A percentile compares a stretch with the other conserved stretches of the same genome.
Conservation (phyloP, 2,888 invertebrate genomes). For the Latrodectus hesperus region DNA sequence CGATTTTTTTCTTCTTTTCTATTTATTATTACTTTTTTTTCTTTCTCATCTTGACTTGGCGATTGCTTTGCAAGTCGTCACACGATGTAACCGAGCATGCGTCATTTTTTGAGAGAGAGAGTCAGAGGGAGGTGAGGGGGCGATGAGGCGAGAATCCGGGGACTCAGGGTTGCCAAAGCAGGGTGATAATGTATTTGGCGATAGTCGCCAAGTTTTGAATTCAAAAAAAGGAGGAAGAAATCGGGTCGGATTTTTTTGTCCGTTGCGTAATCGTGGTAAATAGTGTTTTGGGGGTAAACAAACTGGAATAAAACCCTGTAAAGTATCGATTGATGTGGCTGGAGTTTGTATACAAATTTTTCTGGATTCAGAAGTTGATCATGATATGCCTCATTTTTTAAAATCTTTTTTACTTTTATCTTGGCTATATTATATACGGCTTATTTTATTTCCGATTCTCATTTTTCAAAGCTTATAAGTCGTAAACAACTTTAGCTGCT, state of each 20-base stretch:
- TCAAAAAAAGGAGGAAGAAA: conserved; percentile 27
- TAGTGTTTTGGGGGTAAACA: conserved; percentile 17
- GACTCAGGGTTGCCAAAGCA: conserved; percentile 51
- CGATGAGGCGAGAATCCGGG: conserved; percentile 52
- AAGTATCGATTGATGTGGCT: conserved; percentile 20
- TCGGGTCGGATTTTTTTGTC: neutral
- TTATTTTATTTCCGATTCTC: neutral
- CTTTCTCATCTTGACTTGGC: conserved; percentile 21
- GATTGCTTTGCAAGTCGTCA: conserved; percentile 49
- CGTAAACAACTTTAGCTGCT: neutral
- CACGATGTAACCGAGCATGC: conserved; percentile 52
- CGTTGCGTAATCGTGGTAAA: conserved; percentile 29
- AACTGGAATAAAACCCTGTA: conserved; percentile 4
- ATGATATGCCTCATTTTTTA: no score
- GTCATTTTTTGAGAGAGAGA: conserved; percentile 27
- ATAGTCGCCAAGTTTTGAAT: conserved; percentile 57
- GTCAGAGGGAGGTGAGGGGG: conserved; percentile 1
- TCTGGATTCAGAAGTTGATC: neutral
- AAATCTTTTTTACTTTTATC: no score
- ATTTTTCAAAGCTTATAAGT: neutral
- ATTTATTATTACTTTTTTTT: conserved; percentile 40
- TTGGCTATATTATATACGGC: neutral
- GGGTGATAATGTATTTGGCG: conserved; percentile 21
- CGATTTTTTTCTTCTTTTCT: conserved; percentile 36
- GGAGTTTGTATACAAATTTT: neutral